Evolutionary conservation across 2,113 vertebrate species (phyloP), one percentile per base, ranked within the genome.

Genomic region (Numenius arquata): DNA sequence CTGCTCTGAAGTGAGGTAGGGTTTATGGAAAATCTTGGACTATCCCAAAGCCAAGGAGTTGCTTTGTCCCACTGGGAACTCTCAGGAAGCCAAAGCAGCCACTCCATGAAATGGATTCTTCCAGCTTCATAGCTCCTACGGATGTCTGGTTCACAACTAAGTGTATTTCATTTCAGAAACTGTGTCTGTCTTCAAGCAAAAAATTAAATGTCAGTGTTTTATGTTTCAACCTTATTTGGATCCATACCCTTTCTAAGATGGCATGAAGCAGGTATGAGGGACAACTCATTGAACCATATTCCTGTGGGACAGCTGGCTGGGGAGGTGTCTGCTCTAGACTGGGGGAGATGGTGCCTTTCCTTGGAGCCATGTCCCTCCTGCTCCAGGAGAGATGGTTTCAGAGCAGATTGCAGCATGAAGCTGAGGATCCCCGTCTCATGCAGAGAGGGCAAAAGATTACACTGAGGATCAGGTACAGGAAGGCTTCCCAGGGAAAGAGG

Each of bases 241-340:
- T 73, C 30, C 6, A 26, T 25, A 63, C 21, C 3, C 12, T 81
- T 76, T 47, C 40, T 41, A 61, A 61, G 63, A 5, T 83, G 11
- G 16, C 0, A 0, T 36, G 41, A 58, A 58, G 43, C 18, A 34
- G 7, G 5, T 40, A 20, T 84, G 65, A 80, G 8, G 32, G 12
- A 61, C 45, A 50, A 2, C 19, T 50, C 29, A 15, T 9, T 38
- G 34, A 56, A 4, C 20, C 15, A 17, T 3, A 1, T 56, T 85
- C 40, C 22, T 38, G n/a, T n/a, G 38, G 34, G 34, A 34, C 0
- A 3, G 11, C 8, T 52, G 76, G 41, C 6, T 43, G 43, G 32
- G 11, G 36, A 48, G n/a, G 14, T 1, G 0, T 29, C 63, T 66
- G 17, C 27, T 40, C 23, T 65, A 32, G 29, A 15, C 1, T 29